Conservation (phyloP, 2,113 vertebrate genomes). For the Herpetotheres cachinnans region DNA sequence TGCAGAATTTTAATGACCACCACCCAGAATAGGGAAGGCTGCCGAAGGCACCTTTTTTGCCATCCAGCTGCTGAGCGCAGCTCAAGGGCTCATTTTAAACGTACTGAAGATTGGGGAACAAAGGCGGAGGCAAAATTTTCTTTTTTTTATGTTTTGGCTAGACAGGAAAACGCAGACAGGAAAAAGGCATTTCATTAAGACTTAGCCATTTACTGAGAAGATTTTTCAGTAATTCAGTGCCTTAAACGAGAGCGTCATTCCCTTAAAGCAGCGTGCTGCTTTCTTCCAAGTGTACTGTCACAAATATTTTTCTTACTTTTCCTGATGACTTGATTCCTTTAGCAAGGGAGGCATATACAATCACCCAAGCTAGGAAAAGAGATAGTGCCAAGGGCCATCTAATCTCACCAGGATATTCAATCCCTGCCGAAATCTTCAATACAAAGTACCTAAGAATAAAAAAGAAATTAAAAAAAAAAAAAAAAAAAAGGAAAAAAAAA, state of each 20-base stretch:
- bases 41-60: background rate
- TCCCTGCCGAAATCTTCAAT: slow-evolving; percentile 96
- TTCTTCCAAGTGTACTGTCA: background rate
- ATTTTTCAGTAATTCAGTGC: background rate
- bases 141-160: background rate
- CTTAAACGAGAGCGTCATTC: rapidly evolving
- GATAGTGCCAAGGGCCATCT: slow-evolving; percentile 91
- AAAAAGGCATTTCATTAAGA: background rate
- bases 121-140: background rate
- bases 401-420: slow-evolving; percentile 94
- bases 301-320: slow-evolving; percentile 82
- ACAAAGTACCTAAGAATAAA: slow-evolving; percentile 88
- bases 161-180: background rate
- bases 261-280: background rate
- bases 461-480: background rate
- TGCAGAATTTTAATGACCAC: background rate
- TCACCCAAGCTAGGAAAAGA: slow-evolving; percentile 92
- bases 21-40: background rate
- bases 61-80: background rate
- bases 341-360: slow-evolving; percentile 93
- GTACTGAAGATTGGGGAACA: background rate
- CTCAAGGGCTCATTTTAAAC: background rate
- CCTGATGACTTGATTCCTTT: slow-evolving; percentile 99
- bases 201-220: background rate
- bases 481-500: background rate